Evolutionary conservation across 2,888 invertebrate species (phyloP).

Genomic region (Acleris emargana): DNA sequence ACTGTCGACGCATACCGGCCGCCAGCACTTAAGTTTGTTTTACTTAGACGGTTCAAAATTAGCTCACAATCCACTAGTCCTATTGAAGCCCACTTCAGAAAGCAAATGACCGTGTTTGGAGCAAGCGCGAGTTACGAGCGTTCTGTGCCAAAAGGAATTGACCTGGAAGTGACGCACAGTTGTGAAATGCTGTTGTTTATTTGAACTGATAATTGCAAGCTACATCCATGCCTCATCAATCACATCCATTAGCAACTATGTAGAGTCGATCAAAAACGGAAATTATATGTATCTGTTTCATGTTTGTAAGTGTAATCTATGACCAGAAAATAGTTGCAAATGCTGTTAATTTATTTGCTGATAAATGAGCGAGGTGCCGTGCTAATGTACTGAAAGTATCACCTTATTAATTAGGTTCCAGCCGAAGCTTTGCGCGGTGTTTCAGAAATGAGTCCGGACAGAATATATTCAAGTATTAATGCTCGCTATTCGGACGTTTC

Average conservation of each 20-base stretch:
- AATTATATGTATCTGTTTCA: background rate
- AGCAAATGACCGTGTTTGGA: constrained; percentile 1
- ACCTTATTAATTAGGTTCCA: constrained; percentile 26
- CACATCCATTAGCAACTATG: constrained; percentile 22
- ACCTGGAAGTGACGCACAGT: constrained; percentile 10
- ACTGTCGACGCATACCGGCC: background rate
- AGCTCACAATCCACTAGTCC: background rate
- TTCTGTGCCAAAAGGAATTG: background rate
- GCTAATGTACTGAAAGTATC: constrained; percentile 14
- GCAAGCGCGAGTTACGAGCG: background rate
- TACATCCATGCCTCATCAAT: constrained; percentile 1
- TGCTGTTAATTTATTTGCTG: constrained; percentile 9
- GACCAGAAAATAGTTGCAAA: constrained; percentile 11
- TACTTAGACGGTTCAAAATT: background rate
- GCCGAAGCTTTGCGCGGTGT: constrained; percentile 11
- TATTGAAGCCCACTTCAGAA: background rate
- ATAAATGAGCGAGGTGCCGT: constrained; percentile 5
- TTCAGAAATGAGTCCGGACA: constrained; percentile 25
- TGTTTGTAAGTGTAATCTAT: constrained; percentile 1
- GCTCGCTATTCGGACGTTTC: constrained; percentile 22
- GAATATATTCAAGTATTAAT: constrained; percentile 29
- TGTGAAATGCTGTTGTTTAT: constrained; percentile 10
- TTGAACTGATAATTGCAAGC: constrained; percentile 2
- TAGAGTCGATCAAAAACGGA: background rate
- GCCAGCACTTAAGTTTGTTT: constrained; percentile 7